Conservation (phyloP, 2,113 vertebrate species). For the Syngnathus floridae region DNA sequence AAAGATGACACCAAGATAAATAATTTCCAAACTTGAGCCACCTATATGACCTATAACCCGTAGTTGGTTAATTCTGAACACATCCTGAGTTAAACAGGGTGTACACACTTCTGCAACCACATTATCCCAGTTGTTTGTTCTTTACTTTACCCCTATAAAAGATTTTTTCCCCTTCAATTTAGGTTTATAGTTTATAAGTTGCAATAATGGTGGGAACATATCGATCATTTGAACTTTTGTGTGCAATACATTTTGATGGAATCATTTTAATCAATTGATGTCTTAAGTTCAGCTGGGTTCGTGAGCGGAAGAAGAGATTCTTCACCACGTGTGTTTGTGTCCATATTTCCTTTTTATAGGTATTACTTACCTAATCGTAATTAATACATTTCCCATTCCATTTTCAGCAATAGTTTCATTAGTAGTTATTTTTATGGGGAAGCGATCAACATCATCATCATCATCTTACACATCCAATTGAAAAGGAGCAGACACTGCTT, state of each 20-base stretch:
- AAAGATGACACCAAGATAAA: too few relatives aligned
- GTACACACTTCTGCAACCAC: neutral
- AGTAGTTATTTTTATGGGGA: neutral
- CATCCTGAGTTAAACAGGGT: neutral
- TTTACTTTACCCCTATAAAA: neutral
- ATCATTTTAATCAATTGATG: too few relatives aligned
- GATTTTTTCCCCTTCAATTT: neutral
- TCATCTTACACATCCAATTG: slow-evolving; percentile 17
- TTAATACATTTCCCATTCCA: too few relatives aligned
- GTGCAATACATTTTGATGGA: too few relatives aligned
- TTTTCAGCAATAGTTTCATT: neutral
- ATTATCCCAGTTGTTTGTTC: neutral
- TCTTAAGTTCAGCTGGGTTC: too few relatives aligned
- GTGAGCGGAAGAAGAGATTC: too few relatives aligned
- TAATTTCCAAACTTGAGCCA: neutral
- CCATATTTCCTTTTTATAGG: too few relatives aligned
- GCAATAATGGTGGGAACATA: too few relatives aligned
- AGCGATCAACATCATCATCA: neutral
- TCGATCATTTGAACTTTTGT: too few relatives aligned
- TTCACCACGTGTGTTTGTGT: too few relatives aligned
- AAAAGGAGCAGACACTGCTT: slow-evolving; percentile 21
- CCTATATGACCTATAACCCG: neutral
- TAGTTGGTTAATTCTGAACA: neutral
- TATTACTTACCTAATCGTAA: too few relatives aligned
- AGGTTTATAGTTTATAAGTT: too few relatives aligned